A percentile compares a stretch with the other conserved stretches of the same genome.
Conservation (phyloP, 2,797 vertebrate species). For the Galagoides demidoff region DNA sequence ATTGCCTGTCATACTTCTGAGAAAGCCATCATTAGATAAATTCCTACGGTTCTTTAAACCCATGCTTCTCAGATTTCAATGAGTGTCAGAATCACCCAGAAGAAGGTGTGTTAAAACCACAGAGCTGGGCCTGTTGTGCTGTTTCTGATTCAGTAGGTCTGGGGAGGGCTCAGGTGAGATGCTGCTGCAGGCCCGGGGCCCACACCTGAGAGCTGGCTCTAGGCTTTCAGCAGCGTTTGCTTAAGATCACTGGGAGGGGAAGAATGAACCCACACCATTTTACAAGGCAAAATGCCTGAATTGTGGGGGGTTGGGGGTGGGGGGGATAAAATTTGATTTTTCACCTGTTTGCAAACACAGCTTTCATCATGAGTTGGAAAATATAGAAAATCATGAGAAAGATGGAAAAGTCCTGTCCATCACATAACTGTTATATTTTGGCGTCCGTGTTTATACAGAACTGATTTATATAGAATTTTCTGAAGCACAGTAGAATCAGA, state of each 20-base stretch:
- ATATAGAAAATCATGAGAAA: background rate
- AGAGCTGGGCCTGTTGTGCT: background rate
- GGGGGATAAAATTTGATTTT: background rate
- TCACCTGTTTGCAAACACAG: background rate
- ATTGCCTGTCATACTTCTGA: background rate
- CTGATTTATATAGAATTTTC: slow-evolving; percentile 22
- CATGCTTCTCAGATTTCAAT: background rate
- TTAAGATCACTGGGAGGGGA: background rate
- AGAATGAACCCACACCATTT: background rate
- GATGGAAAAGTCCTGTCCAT: background rate
- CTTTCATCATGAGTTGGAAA: background rate
- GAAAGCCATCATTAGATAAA: background rate
- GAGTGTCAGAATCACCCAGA: background rate
- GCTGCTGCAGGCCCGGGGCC: background rate
- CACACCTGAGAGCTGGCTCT: background rate
- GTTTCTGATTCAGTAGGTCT: background rate
- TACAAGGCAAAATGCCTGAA: background rate
- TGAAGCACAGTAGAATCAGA: slow-evolving; percentile 16
- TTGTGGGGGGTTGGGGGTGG: accelerated
- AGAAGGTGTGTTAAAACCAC: too few relatives aligned
- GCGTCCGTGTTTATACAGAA: background rate
- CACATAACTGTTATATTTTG: background rate
- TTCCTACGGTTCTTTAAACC: background rate
- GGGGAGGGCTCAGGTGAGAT: background rate
- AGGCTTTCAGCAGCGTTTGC: background rate